phyloP scores from a whole-genome alignment of 2,797 vertebrate species.

The Arvicola amphibius region DNA sequence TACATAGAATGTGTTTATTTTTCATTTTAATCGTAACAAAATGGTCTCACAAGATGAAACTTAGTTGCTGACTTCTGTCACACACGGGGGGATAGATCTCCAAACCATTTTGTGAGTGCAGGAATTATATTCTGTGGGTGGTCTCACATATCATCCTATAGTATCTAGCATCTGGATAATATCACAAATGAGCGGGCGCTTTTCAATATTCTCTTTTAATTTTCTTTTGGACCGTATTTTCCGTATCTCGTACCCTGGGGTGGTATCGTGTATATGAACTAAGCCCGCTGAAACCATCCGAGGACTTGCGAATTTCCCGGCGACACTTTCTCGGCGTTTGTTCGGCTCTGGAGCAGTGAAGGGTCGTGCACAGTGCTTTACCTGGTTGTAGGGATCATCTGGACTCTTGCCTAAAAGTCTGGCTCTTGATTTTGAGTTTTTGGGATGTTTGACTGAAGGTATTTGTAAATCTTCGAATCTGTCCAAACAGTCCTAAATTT shows the following conservation, averaged over 20 bases:
- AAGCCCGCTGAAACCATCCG: conserved; percentile 72
- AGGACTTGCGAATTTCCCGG: conserved; percentile 31
- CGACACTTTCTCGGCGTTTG: conserved; percentile 23
- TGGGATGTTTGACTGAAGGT: conserved; percentile 73
- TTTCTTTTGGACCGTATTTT: conserved; percentile 53
- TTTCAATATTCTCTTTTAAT: conserved; percentile 75
- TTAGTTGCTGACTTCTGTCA: conserved; percentile 59
- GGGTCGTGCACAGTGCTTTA: conserved; percentile 53
- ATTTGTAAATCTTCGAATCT: conserved; percentile 73
- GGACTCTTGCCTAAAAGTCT: conserved; percentile 69
- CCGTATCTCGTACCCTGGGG: conserved; percentile 41
- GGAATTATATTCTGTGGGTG: conserved; percentile 33
- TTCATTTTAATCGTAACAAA: conserved; percentile 79
- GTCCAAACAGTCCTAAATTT: conserved; percentile 79
- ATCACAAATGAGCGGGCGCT: conserved; percentile 58
- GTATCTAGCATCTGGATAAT: conserved; percentile 64
- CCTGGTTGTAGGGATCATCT: not conserved
- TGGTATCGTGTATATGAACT: conserved; percentile 42
- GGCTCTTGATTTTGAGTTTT: conserved; percentile 78
- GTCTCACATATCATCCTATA: conserved; percentile 44
- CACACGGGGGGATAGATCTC: conserved; percentile 51
- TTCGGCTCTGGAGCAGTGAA: conserved; percentile 65
- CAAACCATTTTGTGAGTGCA: conserved; percentile 72
- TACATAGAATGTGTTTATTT: conserved; percentile 70
- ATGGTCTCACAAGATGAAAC: conserved; percentile 72